Evolutionary conservation across 2,113 vertebrate species (phyloP), one percentile per base, ranked within the genome.

Genomic region (Sphaerodactylus townsendi): DNA sequence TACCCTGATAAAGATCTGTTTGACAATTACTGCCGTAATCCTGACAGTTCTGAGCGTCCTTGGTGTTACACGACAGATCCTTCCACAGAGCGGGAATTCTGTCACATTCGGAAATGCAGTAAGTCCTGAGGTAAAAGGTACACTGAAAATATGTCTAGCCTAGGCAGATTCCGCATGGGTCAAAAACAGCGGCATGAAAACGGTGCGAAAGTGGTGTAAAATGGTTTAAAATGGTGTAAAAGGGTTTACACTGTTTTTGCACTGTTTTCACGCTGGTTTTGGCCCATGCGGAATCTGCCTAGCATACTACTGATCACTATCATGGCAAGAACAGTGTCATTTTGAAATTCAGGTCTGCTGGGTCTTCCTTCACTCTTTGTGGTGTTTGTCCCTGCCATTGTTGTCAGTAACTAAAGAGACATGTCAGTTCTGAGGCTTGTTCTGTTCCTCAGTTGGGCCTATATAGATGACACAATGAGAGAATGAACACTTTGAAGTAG

Each of bases 11-110:
- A 98, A 93, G 96, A 96, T 65, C 92, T 99, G 81, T 97, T 98
- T 3, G 97, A 99, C 93, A 99, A 99, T 95, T 99, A 99, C 89
- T 99, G 98, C 87, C 98, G 98, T 76, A 99, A 99, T 82, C 99
- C 98, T 0, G 98, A 99, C 23, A 96, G 97, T 69, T 99, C 98
- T 0, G 98, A 98, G 4, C 93, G 96, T 65, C 98, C 99, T 73
- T 99, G 99, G 98, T 99, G 99, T 92, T 99, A 98, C 93, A 99
- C 98, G 78, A 97, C 95, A 0, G 96, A 99, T 88, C 94, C 95
- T 0, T 17, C 85, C 8, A 86, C 94, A 66, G 95, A 98, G 93
- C 91, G 98, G 10, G 97, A 99, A 85, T 97, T 93, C 95, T 99
- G 99, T 81, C 93, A 88, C 77, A 97, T 99, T 87, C 96, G 94